These are phyloP conservation scores for Salmo trutta DNA, from an alignment of 2,797 vertebrate genomes.

Conservation along the genomic window DNA sequence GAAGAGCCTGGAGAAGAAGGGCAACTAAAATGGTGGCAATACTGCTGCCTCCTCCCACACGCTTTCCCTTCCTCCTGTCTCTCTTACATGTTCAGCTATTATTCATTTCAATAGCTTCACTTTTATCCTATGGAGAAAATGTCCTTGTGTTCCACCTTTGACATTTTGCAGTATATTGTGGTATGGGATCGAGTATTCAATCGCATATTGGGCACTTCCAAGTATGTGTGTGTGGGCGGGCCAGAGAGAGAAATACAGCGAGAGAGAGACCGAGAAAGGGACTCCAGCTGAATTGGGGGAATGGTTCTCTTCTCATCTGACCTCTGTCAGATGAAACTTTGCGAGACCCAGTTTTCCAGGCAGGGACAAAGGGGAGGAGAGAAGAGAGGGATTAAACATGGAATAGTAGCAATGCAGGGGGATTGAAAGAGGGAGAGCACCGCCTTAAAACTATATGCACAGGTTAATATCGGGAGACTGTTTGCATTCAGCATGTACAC, in stretches of 20 bases:
- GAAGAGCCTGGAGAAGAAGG: constrained; percentile 6
- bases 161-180: not conserved
- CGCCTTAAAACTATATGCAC: constrained; percentile 6
- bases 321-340: not conserved
- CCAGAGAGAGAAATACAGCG: not conserved
- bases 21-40: constrained; percentile 45
- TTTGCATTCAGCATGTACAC: not conserved
- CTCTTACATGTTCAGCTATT: not conserved
- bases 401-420: not conserved
- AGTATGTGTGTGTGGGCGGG: not conserved
- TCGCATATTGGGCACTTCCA: not conserved
- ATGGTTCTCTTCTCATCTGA: constrained; percentile 1
- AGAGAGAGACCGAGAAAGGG: not conserved
- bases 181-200: not conserved
- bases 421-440: not conserved
- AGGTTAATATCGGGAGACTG: constrained; percentile 2
- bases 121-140: not conserved
- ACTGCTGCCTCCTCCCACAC: not conserved
- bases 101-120: not conserved
- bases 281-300: not conserved
- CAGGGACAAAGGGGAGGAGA: not conserved
- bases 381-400: constrained; percentile 13
- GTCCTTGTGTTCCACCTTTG: not conserved
- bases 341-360: constrained; percentile 13
- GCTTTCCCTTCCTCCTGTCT: not conserved